phyloP scores from a whole-genome alignment of 2,113 vertebrate species.

The Lamprotornis superbus region DNA sequence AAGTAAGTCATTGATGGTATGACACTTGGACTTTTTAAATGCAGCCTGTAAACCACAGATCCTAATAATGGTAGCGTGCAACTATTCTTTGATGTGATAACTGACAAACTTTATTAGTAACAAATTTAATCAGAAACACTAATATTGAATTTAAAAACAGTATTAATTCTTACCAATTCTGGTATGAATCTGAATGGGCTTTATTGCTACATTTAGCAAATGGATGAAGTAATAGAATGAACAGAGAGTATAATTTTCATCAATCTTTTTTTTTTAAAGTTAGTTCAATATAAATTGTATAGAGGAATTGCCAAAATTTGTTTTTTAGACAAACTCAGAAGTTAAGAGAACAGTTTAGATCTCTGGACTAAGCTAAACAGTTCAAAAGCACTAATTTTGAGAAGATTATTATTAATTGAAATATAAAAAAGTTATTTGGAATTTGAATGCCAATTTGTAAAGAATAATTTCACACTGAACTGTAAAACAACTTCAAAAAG shows the following conservation, averaged over 20 bases:
- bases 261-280: background rate
- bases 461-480: background rate
- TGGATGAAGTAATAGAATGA: background rate
- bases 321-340: background rate
- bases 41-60: background rate
- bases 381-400: background rate
- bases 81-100: background rate
- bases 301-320: background rate
- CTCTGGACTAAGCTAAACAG: background rate
- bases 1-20: background rate
- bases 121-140: background rate
- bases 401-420: background rate
- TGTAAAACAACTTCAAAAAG: background rate
- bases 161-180: background rate
- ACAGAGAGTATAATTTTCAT: background rate
- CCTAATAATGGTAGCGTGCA: background rate
- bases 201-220: background rate
- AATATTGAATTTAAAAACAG: background rate
- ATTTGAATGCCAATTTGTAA: background rate
- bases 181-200: background rate
- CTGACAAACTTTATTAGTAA: background rate
- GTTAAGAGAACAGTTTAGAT: background rate
- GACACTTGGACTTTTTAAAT: background rate
- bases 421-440: background rate
- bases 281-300: background rate